phyloP scores from a whole-genome alignment of 2,888 invertebrate genomes.

The Furcula furcula region DNA sequence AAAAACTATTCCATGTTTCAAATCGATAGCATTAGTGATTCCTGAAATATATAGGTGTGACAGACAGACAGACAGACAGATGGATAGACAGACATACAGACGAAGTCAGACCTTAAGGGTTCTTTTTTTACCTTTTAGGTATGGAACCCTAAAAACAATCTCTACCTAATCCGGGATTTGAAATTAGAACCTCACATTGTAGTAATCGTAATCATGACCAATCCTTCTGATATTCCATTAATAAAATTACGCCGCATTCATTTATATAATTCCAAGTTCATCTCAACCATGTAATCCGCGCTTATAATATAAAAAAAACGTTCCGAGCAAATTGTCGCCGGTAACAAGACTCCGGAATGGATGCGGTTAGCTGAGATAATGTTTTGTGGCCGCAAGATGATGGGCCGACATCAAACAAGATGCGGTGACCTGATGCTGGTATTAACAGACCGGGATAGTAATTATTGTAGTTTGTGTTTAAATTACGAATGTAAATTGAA shows the following conservation, averaged over 20 bases:
- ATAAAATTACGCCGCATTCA: not conserved
- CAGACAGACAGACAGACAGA: too few species aligned
- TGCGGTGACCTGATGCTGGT: conserved; percentile 23
- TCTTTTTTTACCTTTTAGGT: too few species aligned
- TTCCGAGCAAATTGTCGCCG: conserved; percentile 52
- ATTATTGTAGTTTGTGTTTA: conserved; percentile 27
- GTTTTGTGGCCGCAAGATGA: conserved; percentile 56
- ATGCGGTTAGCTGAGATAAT: conserved; percentile 50
- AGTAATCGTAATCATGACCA: too few species aligned
- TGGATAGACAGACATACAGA: too few species aligned
- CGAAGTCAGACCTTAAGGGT: too few species aligned
- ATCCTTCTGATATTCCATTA: too few species aligned
- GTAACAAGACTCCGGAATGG: conserved; percentile 55
- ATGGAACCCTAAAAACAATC: too few species aligned
- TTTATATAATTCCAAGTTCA: conserved; percentile 4
- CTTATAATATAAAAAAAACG: conserved; percentile 37
- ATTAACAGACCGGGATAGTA: conserved; percentile 3
- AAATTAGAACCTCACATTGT: too few species aligned
- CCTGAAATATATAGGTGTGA: too few species aligned
- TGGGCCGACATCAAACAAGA: conserved; percentile 48
- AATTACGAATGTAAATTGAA: conserved; percentile 19
- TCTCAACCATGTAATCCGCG: conserved; percentile 10
- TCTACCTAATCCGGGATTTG: too few species aligned
- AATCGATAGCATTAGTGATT: too few species aligned
- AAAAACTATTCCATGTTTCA: too few species aligned